Evolutionary conservation across 2,113 vertebrate genomes (phyloP).

Genomic region (Dasyprocta punctata): DNA sequence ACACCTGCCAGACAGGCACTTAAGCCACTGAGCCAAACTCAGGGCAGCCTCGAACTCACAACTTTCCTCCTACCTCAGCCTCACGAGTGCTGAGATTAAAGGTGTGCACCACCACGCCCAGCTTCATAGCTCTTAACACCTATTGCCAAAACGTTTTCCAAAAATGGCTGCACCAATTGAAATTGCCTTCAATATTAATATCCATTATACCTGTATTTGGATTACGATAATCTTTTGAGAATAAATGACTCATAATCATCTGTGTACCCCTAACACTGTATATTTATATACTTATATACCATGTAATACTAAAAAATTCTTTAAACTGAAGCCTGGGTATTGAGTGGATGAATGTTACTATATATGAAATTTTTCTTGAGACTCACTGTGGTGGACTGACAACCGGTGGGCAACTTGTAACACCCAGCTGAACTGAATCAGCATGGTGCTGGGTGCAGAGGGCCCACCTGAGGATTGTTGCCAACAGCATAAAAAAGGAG

Average conservation of each 20-base stretch:
- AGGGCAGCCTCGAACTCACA: no score
- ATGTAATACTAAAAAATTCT: constrained; percentile 11
- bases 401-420: no score
- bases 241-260: constrained; percentile 41
- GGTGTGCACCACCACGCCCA: no score
- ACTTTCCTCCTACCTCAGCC: no score
- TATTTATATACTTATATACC: constrained; percentile 4
- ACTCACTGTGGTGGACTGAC: no score
- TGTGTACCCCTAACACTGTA: background rate
- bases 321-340: background rate
- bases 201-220: constrained; percentile 45
- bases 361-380: background rate
- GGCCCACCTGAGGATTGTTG: no score
- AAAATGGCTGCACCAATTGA: constrained; percentile 45
- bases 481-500: no score
- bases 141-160: constrained; percentile 60
- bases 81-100: no score
- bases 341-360: background rate
- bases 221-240: constrained; percentile 20
- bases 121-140: constrained; percentile 46
- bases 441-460: no score
- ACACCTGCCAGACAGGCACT: no score
- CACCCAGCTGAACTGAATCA: no score
- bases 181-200: constrained; percentile 66
- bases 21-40: no score